Evolutionary conservation across 2,113 vertebrate species (phyloP).

Genomic region (Laticauda laticaudata): DNA sequence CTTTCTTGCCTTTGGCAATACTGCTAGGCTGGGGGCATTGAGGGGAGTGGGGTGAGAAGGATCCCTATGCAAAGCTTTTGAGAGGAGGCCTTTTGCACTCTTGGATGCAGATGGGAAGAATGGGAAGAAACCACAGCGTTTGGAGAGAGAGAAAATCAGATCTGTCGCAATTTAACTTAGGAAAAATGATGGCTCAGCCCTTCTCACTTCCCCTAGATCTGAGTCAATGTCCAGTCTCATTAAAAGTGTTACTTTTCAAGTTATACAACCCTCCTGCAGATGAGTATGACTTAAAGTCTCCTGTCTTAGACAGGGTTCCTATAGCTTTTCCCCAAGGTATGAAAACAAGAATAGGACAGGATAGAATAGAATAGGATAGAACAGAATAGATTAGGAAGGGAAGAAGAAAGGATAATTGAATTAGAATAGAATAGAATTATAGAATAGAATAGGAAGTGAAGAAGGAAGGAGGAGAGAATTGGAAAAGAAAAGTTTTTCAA

Average conservation of each 20-base stretch:
- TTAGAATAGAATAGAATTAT: no score
- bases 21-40: not conserved
- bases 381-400: no score
- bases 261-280: not conserved
- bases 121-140: not conserved
- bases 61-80: not conserved
- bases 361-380: no score
- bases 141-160: not conserved
- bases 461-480: no score
- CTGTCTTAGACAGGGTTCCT: not conserved
- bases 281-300: not conserved
- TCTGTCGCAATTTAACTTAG: not conserved
- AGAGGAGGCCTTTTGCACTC: not conserved
- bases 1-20: not conserved
- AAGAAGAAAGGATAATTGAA: no score
- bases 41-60: no score
- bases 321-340: not conserved
- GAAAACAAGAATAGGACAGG: not conserved
- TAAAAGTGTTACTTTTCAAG: not conserved
- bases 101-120: not conserved
- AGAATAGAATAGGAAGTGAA: no score
- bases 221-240: not conserved
- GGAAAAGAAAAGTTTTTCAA: no score
- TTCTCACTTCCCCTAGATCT: not conserved
- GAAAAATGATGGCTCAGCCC: not conserved